phyloP scores from a whole-genome alignment of 2,797 vertebrate species.

The Rhabdomys pumilio region DNA sequence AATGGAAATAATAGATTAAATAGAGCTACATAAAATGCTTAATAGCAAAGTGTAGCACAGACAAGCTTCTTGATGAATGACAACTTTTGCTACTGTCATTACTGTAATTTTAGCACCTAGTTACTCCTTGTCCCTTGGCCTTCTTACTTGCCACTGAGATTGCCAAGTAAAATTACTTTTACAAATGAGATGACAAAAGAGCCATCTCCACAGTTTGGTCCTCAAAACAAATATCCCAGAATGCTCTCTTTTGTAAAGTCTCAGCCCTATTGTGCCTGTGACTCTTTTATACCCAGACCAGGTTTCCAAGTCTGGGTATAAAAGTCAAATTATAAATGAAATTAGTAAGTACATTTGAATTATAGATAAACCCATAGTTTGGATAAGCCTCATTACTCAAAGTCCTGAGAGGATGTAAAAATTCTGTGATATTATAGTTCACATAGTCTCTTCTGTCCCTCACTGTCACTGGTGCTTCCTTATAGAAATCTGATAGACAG shows the following conservation, averaged over 20 bases:
- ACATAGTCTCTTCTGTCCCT: not conserved
- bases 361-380: conserved; percentile 13
- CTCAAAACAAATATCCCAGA: conserved; percentile 39
- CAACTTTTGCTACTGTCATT: not conserved
- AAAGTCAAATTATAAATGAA: conserved; percentile 59
- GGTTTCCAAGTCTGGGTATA: not conserved
- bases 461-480: not conserved
- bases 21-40: conserved; percentile 7
- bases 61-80: not conserved
- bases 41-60: not conserved
- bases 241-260: not conserved
- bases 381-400: not conserved
- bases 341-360: conserved; percentile 1
- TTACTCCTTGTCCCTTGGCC: not conserved
- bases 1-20: conserved; percentile 5
- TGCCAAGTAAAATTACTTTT: conserved; percentile 22
- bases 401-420: not conserved
- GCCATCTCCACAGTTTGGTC: not conserved
- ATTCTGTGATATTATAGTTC: not conserved
- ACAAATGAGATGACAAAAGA: conserved; percentile 26
- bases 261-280: not conserved
- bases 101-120: not conserved
- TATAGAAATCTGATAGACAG: not conserved
- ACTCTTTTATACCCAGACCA: not conserved
- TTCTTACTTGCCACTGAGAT: conserved; percentile 4